phyloP scores from a whole-genome alignment of 2,888 invertebrate species.

The Sericinus montela region DNA sequence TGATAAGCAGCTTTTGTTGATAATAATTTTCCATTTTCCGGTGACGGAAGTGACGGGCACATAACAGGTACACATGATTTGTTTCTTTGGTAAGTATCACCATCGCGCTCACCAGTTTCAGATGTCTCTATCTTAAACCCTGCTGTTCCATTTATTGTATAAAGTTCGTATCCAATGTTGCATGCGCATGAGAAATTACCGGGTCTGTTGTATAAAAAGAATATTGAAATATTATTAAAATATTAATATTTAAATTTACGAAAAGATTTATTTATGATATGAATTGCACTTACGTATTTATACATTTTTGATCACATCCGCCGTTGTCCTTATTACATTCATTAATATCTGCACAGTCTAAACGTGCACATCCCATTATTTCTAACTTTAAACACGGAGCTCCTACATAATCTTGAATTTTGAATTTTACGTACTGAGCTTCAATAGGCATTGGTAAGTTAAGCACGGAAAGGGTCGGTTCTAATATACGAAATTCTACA shows the following conservation, averaged over 20 bases:
- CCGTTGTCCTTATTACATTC: conserved; percentile 93
- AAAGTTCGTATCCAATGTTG: conserved; percentile 94
- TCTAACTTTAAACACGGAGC: conserved; percentile 94
- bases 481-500: conserved; percentile 93
- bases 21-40: conserved; percentile 91
- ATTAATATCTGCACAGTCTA: conserved; percentile 93
- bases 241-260: neutral
- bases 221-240: neutral
- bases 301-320: conserved; percentile 95
- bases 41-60: conserved; percentile 87
- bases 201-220: conserved; percentile 72
- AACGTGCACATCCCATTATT: conserved; percentile 94
- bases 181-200: conserved; percentile 94
- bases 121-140: conserved; percentile 88
- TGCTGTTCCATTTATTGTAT: conserved; percentile 92
- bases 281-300: conserved; percentile 81
- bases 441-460: conserved; percentile 95
- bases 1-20: conserved; percentile 91
- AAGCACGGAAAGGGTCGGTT: conserved; percentile 93
- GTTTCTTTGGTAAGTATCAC: conserved; percentile 92
- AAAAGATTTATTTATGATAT: neutral
- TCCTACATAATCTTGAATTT: conserved; percentile 91
- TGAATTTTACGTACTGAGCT: conserved; percentile 91
- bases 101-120: conserved; percentile 93
- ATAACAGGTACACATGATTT: conserved; percentile 97